Conservation (phyloP, 2,113 vertebrate genomes). For the Phalacrocorax carbo region DNA sequence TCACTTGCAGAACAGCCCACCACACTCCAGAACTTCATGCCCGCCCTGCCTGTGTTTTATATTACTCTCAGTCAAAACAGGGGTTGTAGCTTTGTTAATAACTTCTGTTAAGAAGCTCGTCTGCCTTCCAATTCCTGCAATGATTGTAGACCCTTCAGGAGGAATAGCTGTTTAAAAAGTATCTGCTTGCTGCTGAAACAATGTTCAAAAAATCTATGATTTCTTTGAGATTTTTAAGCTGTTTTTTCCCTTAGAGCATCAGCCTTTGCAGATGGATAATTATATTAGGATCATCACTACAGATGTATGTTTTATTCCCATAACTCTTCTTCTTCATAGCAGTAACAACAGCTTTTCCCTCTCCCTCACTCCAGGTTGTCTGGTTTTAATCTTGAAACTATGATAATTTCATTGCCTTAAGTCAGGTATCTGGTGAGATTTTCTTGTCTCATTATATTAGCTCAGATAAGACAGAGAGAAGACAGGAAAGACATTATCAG, state of each 20-base stretch:
- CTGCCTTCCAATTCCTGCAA: background rate
- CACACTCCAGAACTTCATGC: background rate
- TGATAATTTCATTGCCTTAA: background rate
- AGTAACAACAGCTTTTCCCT: background rate
- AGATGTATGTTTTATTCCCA: background rate
- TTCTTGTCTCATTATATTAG: background rate
- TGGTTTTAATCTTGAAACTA: background rate
- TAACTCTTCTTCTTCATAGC: background rate
- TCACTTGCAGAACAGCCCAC: background rate
- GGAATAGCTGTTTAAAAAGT: background rate
- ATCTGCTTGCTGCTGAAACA: background rate
- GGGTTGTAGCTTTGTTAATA: background rate
- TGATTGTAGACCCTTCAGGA: background rate
- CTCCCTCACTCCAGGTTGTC: background rate
- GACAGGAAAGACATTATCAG: background rate
- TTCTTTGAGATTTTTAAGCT: background rate
- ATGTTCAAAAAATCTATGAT: fast-evolving
- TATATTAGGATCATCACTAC: background rate
- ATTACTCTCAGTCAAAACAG: background rate
- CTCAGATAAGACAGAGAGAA: background rate
- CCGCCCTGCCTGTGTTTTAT: background rate
- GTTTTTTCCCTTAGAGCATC: background rate
- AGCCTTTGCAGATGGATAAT: background rate
- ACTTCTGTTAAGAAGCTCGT: background rate
- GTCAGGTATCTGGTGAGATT: background rate